Evolutionary conservation across 2,113 vertebrate species (phyloP).

Genomic region (Leptosomus discolor): DNA sequence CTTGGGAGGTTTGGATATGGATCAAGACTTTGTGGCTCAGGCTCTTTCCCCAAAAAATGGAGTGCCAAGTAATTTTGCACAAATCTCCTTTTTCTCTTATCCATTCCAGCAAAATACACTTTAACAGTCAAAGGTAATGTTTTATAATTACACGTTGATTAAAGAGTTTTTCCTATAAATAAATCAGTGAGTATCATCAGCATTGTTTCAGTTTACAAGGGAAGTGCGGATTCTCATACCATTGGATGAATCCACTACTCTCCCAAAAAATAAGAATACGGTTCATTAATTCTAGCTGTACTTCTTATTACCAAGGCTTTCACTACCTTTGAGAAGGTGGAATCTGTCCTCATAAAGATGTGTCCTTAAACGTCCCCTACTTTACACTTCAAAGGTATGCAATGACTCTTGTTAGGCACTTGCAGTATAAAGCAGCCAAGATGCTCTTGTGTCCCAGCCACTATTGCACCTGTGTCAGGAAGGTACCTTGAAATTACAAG

Average conservation of each 20-base stretch:
- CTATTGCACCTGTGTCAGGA: not conserved
- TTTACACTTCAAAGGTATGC: not conserved
- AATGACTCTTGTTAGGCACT: not conserved
- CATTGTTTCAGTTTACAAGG: not conserved
- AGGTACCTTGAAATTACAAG: not conserved
- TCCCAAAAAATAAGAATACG: not conserved
- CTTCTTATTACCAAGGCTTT: not conserved
- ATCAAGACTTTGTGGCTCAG: not conserved
- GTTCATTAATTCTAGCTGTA: not conserved
- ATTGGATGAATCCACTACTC: not conserved
- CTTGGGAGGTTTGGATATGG: not conserved
- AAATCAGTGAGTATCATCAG: not conserved
- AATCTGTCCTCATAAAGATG: not conserved
- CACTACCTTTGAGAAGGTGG: not conserved
- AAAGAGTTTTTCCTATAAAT: not conserved
- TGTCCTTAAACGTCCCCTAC: not conserved
- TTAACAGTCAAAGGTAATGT: not conserved
- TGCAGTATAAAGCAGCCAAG: not conserved
- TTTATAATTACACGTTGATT: not conserved
- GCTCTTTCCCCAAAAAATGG: rapidly evolving
- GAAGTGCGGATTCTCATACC: not conserved
- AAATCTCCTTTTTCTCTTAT: not conserved
- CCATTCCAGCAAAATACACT: not conserved
- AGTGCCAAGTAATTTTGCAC: not conserved
- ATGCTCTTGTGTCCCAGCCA: not conserved